Evolutionary conservation across 2,113 vertebrate species (phyloP).

Genomic region (Climacteris rufus): DNA sequence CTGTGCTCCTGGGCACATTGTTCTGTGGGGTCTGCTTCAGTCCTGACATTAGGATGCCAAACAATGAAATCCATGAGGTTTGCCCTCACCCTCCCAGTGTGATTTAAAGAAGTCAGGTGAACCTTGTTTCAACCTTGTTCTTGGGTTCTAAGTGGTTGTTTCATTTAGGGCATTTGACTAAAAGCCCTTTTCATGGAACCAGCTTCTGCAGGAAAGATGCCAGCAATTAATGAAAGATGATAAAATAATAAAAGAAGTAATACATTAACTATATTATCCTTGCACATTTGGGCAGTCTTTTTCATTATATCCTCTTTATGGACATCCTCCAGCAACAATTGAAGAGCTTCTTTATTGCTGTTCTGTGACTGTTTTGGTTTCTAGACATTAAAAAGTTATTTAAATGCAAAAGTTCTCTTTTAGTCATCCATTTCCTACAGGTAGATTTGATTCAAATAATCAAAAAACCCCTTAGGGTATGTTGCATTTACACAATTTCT

Average conservation of each 20-base stretch:
- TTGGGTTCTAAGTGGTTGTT: conserved; percentile 68
- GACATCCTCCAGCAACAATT: conserved; percentile 61
- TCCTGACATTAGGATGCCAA: neutral
- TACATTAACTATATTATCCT: conserved; percentile 75
- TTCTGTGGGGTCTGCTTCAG: neutral
- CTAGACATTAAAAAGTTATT: conserved; percentile 48
- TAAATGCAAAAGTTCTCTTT: neutral
- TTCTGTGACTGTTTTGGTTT: conserved; percentile 55
- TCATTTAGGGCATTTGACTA: conserved; percentile 75
- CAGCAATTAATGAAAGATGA: conserved; percentile 81
- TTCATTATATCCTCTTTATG: conserved; percentile 73
- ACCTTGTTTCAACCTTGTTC: conserved; percentile 71
- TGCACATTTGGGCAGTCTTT: conserved; percentile 69
- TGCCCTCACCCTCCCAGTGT: neutral
- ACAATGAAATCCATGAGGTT: neutral
- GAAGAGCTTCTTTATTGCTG: conserved; percentile 64
- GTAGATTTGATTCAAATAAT: neutral
- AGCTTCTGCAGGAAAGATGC: conserved; percentile 63
- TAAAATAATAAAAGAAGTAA: conserved; percentile 80
- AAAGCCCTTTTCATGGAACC: conserved; percentile 71
- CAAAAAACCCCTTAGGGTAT: neutral
- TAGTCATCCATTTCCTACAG: neutral
- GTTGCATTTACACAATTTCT: neutral
- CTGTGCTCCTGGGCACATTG: neutral
- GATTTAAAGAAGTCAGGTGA: conserved; percentile 66